These are phyloP conservation scores for Pipistrellus pipistrellus DNA, from an alignment of 2,797 vertebrate genomes.

Conservation along the genomic window DNA sequence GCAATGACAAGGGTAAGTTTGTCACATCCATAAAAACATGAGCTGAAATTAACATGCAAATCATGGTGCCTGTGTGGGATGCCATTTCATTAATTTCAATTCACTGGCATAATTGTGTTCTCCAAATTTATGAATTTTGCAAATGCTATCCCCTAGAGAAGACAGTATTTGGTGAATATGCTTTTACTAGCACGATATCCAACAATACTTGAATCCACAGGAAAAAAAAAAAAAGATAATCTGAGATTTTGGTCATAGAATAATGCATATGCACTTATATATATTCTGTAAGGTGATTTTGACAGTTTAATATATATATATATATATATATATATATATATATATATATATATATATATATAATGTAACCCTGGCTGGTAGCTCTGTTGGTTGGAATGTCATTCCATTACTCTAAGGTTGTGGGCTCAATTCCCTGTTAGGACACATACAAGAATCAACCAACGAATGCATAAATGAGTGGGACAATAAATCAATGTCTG, in stretches of 20 bases:
- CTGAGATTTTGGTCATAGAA: constrained; percentile 66
- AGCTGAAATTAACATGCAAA: constrained; percentile 93
- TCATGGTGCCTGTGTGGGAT: constrained; percentile 85
- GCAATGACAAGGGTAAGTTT: constrained; percentile 89
- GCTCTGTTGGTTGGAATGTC: neutral
- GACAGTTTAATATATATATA: neutral
- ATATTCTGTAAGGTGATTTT: constrained; percentile 39
- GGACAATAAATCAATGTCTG: neutral
- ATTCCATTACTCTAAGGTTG: neutral
- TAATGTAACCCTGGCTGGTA: neutral
- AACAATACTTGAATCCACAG: constrained; percentile 58
- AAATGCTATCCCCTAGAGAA: constrained; percentile 85
- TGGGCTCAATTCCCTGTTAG: neutral
- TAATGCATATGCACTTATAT: constrained; percentile 56
- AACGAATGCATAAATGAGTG: neutral
- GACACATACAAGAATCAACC: neutral
- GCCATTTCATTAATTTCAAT: constrained; percentile 91
- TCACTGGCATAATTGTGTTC: constrained; percentile 91
- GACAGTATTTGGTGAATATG: constrained; percentile 89
- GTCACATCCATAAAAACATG: constrained; percentile 89
- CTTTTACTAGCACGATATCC: constrained; percentile 80
- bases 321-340: too few species aligned
- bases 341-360: too few species aligned
- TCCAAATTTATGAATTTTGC: constrained; percentile 91
- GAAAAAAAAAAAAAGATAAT: too few species aligned